Percentiles rank a stretch among this genome's conserved stretches.
These are phyloP conservation scores for Ispidina picta DNA, from an alignment of 2,797 vertebrate species.

Conservation along the genomic window DNA sequence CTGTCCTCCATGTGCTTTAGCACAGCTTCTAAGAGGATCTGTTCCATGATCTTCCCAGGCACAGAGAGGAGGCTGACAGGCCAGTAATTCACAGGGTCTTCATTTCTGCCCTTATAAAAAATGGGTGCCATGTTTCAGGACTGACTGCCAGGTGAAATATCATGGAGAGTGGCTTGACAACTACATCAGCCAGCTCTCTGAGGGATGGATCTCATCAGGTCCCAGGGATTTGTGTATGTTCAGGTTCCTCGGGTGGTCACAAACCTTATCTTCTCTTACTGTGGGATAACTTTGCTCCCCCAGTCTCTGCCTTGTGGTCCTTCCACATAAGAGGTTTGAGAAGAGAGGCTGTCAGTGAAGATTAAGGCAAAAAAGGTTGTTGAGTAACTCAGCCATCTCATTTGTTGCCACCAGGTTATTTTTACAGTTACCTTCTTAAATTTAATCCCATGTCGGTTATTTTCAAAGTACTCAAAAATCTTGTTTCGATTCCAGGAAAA, in stretches of 20 bases:
- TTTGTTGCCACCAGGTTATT: neutral
- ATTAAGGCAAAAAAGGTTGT: neutral
- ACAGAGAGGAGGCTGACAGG: neutral
- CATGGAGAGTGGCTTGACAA: neutral
- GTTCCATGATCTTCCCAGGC: neutral
- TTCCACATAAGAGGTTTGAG: neutral
- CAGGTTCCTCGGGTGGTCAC: neutral
- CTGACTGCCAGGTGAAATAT: neutral
- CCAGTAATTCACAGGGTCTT: neutral
- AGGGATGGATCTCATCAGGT: neutral
- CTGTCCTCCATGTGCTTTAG: neutral
- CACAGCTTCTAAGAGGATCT: neutral
- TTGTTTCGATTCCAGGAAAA: slow-evolving; percentile 84
- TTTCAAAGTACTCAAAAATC: slow-evolving; percentile 27
- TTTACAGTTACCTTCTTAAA: neutral
- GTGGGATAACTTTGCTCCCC: neutral
- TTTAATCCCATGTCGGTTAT: neutral
- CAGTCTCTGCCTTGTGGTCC: neutral
- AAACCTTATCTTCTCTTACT: neutral
- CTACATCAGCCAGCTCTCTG: neutral
- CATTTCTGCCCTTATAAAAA: neutral
- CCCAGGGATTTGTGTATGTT: neutral
- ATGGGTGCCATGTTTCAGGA: neutral
- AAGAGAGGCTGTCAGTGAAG: neutral
- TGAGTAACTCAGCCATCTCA: neutral